Evolutionary conservation across 1,140 invertebrate species (phyloP).

Genomic region (Eubasilissa regina): DNA sequence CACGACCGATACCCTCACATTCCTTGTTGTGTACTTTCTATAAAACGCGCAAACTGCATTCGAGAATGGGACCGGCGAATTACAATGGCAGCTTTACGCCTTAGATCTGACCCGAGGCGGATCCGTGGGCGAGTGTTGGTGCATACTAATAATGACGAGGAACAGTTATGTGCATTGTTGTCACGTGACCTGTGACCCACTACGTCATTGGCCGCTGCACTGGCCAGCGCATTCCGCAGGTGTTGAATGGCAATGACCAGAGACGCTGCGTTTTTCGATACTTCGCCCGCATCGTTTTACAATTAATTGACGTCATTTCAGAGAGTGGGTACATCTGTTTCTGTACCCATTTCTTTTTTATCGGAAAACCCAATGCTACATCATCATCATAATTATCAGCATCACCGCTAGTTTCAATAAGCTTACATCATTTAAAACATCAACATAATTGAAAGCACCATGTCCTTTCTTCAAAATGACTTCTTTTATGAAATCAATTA

Average conservation of each 20-base stretch:
- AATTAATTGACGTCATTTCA: too few species aligned
- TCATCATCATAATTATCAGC: too few species aligned
- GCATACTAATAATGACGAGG: not conserved
- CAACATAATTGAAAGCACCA: too few species aligned
- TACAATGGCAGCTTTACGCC: conserved; percentile 14
- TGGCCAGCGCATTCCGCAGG: conserved; percentile 27
- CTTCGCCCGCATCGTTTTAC: not conserved
- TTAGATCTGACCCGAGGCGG: not conserved
- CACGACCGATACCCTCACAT: too few species aligned
- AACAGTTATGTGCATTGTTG: conserved; percentile 19
- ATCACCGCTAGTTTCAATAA: too few species aligned
- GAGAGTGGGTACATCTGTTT: too few species aligned
- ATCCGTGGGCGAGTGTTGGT: conserved; percentile 2
- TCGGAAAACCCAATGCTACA: too few species aligned
- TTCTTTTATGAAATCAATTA: too few species aligned
- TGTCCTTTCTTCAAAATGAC: too few species aligned
- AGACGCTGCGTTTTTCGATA: conserved; percentile 5
- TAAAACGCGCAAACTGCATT: not conserved
- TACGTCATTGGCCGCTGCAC: not conserved
- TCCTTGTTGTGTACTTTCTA: not conserved
- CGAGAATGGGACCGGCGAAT: not conserved
- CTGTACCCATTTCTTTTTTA: too few species aligned
- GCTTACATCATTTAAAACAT: too few species aligned
- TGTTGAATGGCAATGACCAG: conserved; percentile 6
- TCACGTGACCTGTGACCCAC: conserved; percentile 14